Evolutionary conservation across 2,797 vertebrate species (phyloP).

Genomic region (Micromesistius poutassou): DNA sequence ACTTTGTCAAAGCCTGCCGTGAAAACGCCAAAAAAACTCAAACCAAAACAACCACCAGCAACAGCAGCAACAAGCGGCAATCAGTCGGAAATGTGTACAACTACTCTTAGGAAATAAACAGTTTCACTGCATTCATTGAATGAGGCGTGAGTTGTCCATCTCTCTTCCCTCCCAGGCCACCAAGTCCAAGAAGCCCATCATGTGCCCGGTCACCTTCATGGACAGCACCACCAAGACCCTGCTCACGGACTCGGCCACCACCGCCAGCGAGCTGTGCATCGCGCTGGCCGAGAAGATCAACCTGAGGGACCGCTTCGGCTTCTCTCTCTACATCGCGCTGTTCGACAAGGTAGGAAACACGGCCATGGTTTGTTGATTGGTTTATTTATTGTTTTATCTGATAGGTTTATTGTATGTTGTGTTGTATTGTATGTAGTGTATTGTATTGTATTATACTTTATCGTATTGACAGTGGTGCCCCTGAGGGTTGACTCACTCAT

Average conservation of each 20-base stretch:
- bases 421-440: background rate
- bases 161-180: conserved; percentile 78
- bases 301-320: conserved; percentile 89
- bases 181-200: conserved; percentile 97
- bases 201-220: conserved; percentile 96
- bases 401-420: no score
- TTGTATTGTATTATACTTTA: background rate
- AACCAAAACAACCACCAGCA: background rate
- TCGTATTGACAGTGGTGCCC: background rate
- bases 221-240: conserved; percentile 96
- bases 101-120: background rate
- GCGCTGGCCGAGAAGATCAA: conserved; percentile 90
- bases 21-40: background rate
- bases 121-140: no score
- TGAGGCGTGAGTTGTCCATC: no score
- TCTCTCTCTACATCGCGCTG: conserved; percentile 95
- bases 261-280: conserved; percentile 89
- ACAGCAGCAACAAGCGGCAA: background rate
- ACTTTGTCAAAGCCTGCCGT: background rate
- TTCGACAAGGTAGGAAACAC: conserved; percentile 88
- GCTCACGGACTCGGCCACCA: conserved; percentile 92
- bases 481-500: no score
- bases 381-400: no score
- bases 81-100: background rate
- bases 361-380: background rate